These are phyloP conservation scores for Phymanthus crucifer DNA, from an alignment of 92 coral and sea anemone genomes.

Conservation along the genomic window DNA sequence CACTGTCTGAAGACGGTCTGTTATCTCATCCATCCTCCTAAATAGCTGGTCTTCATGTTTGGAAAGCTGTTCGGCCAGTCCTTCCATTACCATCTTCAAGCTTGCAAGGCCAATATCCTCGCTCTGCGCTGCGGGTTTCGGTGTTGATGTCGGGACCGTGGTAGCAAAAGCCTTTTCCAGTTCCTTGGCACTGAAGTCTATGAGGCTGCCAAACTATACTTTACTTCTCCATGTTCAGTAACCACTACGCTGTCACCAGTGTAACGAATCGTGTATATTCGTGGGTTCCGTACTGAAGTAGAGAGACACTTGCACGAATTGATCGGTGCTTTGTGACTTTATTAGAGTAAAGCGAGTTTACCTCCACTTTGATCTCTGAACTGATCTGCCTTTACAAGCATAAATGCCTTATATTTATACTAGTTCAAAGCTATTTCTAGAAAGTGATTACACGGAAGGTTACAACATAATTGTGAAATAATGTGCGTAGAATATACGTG, in stretches of 20 bases:
- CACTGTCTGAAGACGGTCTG: background rate
- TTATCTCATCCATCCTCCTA: background rate
- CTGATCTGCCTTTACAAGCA: too few species aligned
- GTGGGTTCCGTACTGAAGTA: background rate
- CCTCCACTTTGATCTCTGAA: background rate
- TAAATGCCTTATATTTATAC: too few species aligned
- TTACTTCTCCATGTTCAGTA: background rate
- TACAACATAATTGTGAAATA: too few species aligned
- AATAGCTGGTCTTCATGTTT: background rate
- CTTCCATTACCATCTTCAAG: background rate
- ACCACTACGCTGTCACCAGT: background rate
- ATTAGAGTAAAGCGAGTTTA: background rate
- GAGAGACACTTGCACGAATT: background rate
- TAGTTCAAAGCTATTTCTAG: too few species aligned
- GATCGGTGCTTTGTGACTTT: background rate
- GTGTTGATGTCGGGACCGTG: background rate
- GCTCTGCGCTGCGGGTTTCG: background rate
- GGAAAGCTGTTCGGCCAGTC: background rate
- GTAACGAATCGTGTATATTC: background rate
- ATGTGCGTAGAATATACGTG: too few species aligned
- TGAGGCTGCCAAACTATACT: constrained; percentile 10
- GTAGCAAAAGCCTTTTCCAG: background rate
- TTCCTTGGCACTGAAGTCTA: background rate
- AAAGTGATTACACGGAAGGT: too few species aligned
- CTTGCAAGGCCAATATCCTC: background rate